Conservation (phyloP, 2,888 invertebrate genomes). For the Actias luna region DNA sequence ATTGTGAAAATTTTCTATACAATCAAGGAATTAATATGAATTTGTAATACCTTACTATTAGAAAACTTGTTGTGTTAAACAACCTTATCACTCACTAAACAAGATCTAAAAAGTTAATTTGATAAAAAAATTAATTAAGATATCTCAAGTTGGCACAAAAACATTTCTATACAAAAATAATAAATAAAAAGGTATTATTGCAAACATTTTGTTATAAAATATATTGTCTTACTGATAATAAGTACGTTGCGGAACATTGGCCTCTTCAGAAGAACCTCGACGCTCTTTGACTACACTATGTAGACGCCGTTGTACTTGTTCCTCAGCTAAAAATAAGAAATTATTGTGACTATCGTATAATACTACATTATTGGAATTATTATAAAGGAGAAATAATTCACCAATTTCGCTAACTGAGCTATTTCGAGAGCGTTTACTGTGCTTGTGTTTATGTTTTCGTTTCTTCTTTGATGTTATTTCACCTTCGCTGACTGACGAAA, state of each 20-base stretch:
- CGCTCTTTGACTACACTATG: constrained; percentile 74
- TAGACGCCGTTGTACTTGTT: constrained; percentile 52
- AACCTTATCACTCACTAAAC: too few relatives aligned
- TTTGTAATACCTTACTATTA: background rate
- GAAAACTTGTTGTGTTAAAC: background rate
- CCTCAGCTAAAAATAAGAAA: constrained; percentile 36
- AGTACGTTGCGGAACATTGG: constrained; percentile 58
- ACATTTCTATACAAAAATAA: too few relatives aligned
- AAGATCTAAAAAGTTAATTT: too few relatives aligned
- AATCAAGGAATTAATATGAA: background rate
- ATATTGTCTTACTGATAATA: constrained; percentile 67
- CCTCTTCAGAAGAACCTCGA: constrained; percentile 57
- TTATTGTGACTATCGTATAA: background rate
- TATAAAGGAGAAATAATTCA: constrained; percentile 32
- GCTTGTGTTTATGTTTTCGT: constrained; percentile 72
- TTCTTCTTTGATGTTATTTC: constrained; percentile 70
- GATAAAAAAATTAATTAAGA: too few relatives aligned
- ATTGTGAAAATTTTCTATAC: background rate
- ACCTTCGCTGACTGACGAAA: constrained; percentile 64
- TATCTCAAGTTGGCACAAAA: too few relatives aligned
- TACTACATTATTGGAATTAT: too few relatives aligned
- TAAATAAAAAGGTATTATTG: background rate
- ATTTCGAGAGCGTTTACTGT: constrained; percentile 55
- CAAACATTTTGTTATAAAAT: background rate
- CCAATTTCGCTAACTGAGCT: constrained; percentile 57